A percentile compares a stretch with the other conserved stretches of the same genome.
These are phyloP conservation scores for Mugil cephalus DNA, from an alignment of 2,113 vertebrate genomes.

Conservation along the genomic window DNA sequence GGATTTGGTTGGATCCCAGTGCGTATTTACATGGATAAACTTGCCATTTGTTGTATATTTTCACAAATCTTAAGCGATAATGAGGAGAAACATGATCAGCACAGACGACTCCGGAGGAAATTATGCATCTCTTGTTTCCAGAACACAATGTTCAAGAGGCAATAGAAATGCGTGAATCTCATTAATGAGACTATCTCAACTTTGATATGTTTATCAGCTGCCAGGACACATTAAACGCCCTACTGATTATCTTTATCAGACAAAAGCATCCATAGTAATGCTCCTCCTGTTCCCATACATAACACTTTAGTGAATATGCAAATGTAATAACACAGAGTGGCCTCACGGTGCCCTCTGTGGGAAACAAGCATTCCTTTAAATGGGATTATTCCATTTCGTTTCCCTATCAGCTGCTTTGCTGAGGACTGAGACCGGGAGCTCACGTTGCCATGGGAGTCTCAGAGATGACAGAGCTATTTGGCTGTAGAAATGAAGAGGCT, in stretches of 20 bases:
- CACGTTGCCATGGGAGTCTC: constrained; percentile 67
- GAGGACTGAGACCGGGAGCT: constrained; percentile 18
- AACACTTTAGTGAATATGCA: constrained; percentile 51
- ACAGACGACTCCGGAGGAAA: background rate
- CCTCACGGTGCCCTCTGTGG: constrained; percentile 31
- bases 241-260: constrained; percentile 8
- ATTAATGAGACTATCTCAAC: background rate
- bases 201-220: constrained; percentile 12
- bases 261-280: constrained; percentile 14
- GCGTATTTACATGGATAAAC: constrained; percentile 46
- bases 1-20: constrained; percentile 43
- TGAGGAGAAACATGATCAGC: constrained; percentile 15
- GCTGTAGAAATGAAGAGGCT: constrained; percentile 15
- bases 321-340: constrained; percentile 54
- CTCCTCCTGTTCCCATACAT: constrained; percentile 1
- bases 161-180: too few species aligned
- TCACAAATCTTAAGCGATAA: constrained; percentile 12
- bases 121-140: background rate
- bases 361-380: constrained; percentile 38
- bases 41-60: constrained; percentile 57
- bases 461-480: constrained; percentile 42
- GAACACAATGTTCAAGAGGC: background rate
- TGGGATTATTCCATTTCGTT: constrained; percentile 56
- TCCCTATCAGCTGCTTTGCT: constrained; percentile 34
- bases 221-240: background rate